A percentile compares a stretch with the other conserved stretches of the same genome.
Evolutionary conservation across 2,797 vertebrate genomes (phyloP).

Genomic region (Orientallactaga sibirica): DNA sequence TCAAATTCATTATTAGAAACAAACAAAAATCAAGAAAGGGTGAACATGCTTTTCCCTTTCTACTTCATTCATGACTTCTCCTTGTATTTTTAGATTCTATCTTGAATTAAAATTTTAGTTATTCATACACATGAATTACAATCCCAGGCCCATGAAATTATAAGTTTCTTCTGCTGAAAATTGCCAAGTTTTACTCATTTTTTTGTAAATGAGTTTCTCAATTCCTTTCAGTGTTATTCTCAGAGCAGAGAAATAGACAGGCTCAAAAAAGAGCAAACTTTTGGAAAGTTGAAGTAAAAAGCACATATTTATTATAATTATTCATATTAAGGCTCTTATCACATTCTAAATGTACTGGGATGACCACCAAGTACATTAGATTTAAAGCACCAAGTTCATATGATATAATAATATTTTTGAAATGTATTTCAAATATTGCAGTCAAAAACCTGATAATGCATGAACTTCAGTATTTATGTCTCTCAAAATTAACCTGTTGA

Average conservation of each 20-base stretch:
- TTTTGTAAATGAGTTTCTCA: conserved; percentile 46
- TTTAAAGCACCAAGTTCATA: neutral
- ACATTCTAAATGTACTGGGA: neutral
- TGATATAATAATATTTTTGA: neutral
- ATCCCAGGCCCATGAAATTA: neutral
- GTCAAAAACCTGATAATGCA: neutral
- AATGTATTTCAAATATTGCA: neutral
- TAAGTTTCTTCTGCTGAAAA: conserved; percentile 43
- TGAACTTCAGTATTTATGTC: neutral
- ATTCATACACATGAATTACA: neutral
- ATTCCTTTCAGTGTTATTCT: neutral
- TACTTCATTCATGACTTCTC: conserved; percentile 20
- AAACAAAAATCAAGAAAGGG: neutral
- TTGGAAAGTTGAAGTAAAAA: conserved; percentile 19
- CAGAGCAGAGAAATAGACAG: neutral
- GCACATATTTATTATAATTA: neutral
- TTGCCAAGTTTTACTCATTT: conserved; percentile 43
- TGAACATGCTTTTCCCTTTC: neutral
- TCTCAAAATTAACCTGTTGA: neutral
- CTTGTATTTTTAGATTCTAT: conserved; percentile 37
- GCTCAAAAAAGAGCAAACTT: conserved; percentile 11
- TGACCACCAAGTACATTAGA: neutral
- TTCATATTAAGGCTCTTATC: neutral
- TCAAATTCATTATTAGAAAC: conserved; percentile 23
- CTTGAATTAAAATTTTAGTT: conserved; percentile 6